Evolutionary conservation across 1,140 invertebrate species (phyloP), one percentile per base, ranked within the genome.

Genomic region (Argopecten irradians): DNA sequence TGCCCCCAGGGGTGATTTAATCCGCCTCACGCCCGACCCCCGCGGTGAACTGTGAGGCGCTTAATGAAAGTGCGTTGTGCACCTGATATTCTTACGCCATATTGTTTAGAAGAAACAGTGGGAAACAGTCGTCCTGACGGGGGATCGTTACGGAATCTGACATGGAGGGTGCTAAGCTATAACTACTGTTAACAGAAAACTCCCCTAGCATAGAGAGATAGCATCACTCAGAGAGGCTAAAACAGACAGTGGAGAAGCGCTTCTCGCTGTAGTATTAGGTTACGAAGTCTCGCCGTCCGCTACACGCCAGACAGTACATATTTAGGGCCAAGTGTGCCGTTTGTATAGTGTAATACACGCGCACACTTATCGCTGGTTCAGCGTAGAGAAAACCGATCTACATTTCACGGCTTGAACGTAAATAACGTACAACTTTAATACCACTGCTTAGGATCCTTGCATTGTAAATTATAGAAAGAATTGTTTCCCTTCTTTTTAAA

Each of bases 291-390:
- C 16, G 43, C 43, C 43, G 22, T 28, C n/a, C n/a, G n/a, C n/a
- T n/a, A 28, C 55, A 28, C 22, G 8, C n/a, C 55, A 71, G 55
- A 71, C 55, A 3, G 55, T 71, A 71, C 55, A 71, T 71, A 71
- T 71, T 71, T 71, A 71, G 55, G 55, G 55, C 1, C 22, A 71
- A 28, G 55, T n/a, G 55, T 71, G 55, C 55, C n/a, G 55, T 71
- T 71, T 28, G 55, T 71, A n/a, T n/a, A 28, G 55, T 71, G 55
- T 71, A 71, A 71, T 71, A 71, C 55, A 71, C 55, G 55, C n/a
- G 55, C 55, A 71, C n/a, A 71, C 55, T 7, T 28, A 71, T 28
- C 55, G 55, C 55, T 71, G 55, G 7, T n/a, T 71, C 55, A 71
- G 55, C 55, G 28, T 55, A 55, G 43, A 22, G 14, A 55, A 11